Evolutionary conservation across 2,113 vertebrate genomes (phyloP).

Genomic region (Heliornis fulica): DNA sequence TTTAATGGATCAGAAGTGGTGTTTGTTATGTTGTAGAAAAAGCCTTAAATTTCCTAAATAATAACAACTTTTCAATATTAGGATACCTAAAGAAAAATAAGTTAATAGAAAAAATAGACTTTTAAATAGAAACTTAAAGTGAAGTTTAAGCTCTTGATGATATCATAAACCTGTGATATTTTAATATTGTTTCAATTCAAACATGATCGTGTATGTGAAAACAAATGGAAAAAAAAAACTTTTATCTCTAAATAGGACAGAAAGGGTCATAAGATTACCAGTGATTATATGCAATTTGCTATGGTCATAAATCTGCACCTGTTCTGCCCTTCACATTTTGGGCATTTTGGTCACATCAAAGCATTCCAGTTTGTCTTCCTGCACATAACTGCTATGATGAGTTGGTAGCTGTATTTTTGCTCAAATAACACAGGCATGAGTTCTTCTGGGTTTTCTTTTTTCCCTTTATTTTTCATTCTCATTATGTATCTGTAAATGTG

Average conservation of each 20-base stretch:
- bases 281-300: slow-evolving; percentile 80
- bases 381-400: neutral
- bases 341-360: slow-evolving; percentile 80
- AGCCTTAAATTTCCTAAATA: neutral
- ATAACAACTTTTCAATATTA: neutral
- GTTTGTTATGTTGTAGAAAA: neutral
- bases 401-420: neutral
- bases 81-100: neutral
- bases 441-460: neutral
- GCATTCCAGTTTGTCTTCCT: slow-evolving; percentile 71
- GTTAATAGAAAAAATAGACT: too few relatives aligned
- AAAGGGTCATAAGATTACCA: slow-evolving; percentile 67
- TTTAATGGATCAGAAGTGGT: neutral
- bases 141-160: neutral
- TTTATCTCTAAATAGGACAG: slow-evolving; percentile 68
- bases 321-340: slow-evolving; percentile 60
- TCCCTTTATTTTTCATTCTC: neutral
- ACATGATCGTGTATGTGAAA: slow-evolving; percentile 28
- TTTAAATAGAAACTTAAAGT: too few relatives aligned
- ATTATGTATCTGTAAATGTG: neutral
- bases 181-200: slow-evolving; percentile 54
- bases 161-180: neutral
- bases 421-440: neutral
- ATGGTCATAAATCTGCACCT: slow-evolving; percentile 81
- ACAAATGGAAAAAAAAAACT: neutral